Evolutionary conservation across 2,113 vertebrate genomes (phyloP).

Genomic region (Bujurquina vittata): DNA sequence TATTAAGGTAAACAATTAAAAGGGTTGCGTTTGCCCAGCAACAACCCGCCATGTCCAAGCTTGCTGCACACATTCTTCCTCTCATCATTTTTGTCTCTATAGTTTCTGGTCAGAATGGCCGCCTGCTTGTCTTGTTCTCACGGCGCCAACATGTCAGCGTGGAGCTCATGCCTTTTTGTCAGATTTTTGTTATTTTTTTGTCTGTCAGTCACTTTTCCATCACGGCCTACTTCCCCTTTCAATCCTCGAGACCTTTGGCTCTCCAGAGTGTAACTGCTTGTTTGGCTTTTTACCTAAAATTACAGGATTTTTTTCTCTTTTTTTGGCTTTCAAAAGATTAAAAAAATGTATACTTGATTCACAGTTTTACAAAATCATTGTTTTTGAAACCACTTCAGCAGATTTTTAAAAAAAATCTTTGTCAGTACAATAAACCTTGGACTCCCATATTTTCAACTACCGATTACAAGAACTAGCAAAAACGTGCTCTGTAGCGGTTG

Average conservation of each 20-base stretch:
- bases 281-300: neutral
- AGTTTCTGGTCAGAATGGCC: slow-evolving; percentile 24
- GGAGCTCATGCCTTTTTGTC: slow-evolving; percentile 28
- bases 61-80: slow-evolving; percentile 78
- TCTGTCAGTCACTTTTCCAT: slow-evolving; percentile 53
- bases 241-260: slow-evolving; percentile 13
- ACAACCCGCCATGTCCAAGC: slow-evolving; percentile 72
- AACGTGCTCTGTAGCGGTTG: neutral
- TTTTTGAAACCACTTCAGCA: neutral
- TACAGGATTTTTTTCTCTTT: neutral
- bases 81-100: slow-evolving; percentile 58
- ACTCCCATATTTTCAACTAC: neutral
- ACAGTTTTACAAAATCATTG: neutral
- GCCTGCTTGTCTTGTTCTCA: slow-evolving; percentile 69
- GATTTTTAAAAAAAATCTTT: neutral
- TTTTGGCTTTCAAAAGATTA: neutral
- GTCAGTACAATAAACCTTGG: neutral
- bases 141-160: slow-evolving; percentile 72
- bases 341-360: neutral
- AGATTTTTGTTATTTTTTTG: neutral
- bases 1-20: slow-evolving; percentile 90
- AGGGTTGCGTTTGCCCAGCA: slow-evolving; percentile 68
- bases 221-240: slow-evolving; percentile 2
- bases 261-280: neutral
- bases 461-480: neutral